phyloP scores from a whole-genome alignment of 2,797 vertebrate genomes.

The Sebastiscus tertius region DNA sequence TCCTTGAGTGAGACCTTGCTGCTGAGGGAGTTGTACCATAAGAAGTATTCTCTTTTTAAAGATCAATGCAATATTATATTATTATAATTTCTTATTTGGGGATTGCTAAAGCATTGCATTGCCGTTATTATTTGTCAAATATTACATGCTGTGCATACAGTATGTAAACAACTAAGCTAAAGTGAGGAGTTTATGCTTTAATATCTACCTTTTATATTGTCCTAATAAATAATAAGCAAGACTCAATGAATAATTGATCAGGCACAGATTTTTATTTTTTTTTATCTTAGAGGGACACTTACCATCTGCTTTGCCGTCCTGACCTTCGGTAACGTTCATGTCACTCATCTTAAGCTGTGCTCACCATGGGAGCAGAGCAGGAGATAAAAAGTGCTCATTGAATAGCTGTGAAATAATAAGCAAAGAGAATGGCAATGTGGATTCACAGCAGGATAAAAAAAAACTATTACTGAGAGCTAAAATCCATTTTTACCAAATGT shows the following conservation, averaged over 20 bases:
- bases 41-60: background rate
- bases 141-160: background rate
- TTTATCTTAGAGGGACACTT: conserved; percentile 1
- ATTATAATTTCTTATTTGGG: background rate
- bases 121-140: background rate
- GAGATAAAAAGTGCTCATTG: background rate
- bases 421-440: background rate
- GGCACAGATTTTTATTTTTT: background rate
- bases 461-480: background rate
- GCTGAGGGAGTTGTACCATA: background rate
- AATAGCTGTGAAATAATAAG: background rate
- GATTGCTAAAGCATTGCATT: background rate
- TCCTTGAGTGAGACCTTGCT: conserved; percentile 5
- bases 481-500: background rate
- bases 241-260: conserved; percentile 49
- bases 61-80: background rate
- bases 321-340: conserved; percentile 39
- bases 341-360: conserved; percentile 20
- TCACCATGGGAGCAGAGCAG: conserved; percentile 4
- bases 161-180: background rate
- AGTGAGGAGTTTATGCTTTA: background rate
- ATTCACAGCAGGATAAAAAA: background rate
- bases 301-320: conserved; percentile 16
- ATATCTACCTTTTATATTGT: background rate
- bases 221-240: background rate